Evolutionary conservation across 2,797 vertebrate genomes (phyloP), one percentile per base, ranked within the genome.

Genomic region (Phrynocephalus forsythii): DNA sequence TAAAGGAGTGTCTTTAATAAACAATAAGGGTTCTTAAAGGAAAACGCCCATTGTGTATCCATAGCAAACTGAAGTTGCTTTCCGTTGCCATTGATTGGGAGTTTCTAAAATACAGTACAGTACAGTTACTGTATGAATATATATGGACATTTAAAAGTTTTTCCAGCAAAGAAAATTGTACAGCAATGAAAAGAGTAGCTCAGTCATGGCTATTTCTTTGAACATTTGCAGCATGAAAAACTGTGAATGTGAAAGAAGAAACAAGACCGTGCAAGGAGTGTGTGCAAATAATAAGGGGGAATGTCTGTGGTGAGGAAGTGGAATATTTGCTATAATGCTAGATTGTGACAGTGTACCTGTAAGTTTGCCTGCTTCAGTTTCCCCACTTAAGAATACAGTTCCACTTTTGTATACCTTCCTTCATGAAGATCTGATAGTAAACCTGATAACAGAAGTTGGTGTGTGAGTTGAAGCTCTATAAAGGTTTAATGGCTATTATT

Each of bases 1-100:
- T 92, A 50, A 90, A 90, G 86, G 87, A 71, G 90, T 85, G 73
- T 76, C 66, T 92, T 91, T 28, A 1, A 33, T 10, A 44, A 73
- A 85, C 44, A 50, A 28, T 79, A 93, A 86, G 90, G 48, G 28
- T 60, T 86, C 15, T 63, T 71, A 8, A n/a, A 28, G 84, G 89
- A 84, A 91, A 86, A 63, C 92, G 88, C 85, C 56, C 86, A 69
- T 66, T 87, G 87, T 50, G 28, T 15, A 81, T 20, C 10, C 16
- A 79, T 68, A 80, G 66, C 52, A 56, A 69, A 48, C 30, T 71
- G 56, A 87, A 88, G 63, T 38, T 68, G 84, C 92, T 66, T 66
- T 92, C 92, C 26, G 90, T 93, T 91, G 82, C 87, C 75, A 52
- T 3, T 38, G 60, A 48, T 22, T 16, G 69, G 18, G 26, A 30